Percentiles rank a stretch among this genome's conserved stretches.
phyloP scores from a whole-genome alignment of 2,113 vertebrate species.

The Lagenorhynchus albirostris region DNA sequence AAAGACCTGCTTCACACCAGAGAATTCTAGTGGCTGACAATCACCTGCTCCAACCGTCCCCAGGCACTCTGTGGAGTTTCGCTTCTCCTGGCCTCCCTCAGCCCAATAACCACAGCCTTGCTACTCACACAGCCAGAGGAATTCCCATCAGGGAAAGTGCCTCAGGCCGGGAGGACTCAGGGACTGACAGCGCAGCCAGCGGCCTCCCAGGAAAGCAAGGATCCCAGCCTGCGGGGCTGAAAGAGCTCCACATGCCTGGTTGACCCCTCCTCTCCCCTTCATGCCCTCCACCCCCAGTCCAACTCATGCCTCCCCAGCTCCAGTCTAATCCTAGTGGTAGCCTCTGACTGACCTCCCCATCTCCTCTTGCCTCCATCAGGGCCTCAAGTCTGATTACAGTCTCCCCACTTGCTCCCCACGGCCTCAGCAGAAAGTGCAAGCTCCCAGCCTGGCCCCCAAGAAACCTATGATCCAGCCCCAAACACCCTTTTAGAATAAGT shows the following conservation, averaged over 20 bases:
- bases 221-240: neutral
- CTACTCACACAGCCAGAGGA: neutral
- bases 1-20: neutral
- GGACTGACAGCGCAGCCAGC: neutral
- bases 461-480: neutral
- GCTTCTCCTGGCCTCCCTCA: neutral
- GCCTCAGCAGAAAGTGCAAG: neutral
- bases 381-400: neutral
- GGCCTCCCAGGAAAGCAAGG: neutral
- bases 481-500: neutral
- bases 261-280: neutral
- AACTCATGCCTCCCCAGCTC: neutral
- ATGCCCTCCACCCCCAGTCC: rapidly evolving
- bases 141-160: neutral
- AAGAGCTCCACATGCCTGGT: rapidly evolving
- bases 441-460: neutral
- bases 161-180: neutral
- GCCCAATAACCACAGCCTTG: neutral
- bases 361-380: neutral
- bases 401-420: neutral
- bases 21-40: neutral
- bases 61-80: rapidly evolving
- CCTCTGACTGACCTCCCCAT: neutral
- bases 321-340: neutral
- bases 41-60: neutral